These are phyloP conservation scores for Serinus canaria DNA, from an alignment of 2,113 vertebrate genomes.

Conservation along the genomic window DNA sequence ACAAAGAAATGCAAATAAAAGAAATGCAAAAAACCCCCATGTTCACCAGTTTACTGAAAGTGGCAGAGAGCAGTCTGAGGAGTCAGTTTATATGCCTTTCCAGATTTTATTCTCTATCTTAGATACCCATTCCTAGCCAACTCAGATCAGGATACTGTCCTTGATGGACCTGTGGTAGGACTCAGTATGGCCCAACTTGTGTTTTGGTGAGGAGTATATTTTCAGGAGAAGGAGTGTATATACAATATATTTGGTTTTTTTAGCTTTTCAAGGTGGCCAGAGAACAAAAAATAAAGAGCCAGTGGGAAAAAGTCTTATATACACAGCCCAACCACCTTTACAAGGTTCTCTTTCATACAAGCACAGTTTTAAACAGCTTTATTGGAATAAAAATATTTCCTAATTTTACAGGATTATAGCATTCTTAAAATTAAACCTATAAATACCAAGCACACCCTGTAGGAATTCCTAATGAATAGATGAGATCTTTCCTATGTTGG, in stretches of 20 bases:
- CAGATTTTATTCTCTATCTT: background rate
- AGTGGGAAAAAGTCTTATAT: background rate
- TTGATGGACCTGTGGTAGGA: background rate
- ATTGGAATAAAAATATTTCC: background rate
- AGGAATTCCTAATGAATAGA: background rate
- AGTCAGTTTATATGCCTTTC: background rate
- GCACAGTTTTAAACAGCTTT: background rate
- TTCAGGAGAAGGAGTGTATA: background rate
- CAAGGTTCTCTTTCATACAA: background rate
- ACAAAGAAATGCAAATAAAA: background rate
- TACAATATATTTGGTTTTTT: background rate
- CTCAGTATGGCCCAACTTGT: background rate
- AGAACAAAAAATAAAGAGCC: background rate
- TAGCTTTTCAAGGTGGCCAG: background rate
- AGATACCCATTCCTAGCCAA: background rate
- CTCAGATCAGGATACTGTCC: background rate
- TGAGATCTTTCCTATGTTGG: background rate
- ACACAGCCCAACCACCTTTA: background rate
- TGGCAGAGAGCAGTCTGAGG: background rate
- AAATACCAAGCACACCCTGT: background rate
- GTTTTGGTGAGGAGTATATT: background rate
- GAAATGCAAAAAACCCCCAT: accelerated
- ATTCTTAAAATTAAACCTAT: background rate
- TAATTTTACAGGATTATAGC: background rate
- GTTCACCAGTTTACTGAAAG: background rate